Conservation (phyloP, 1,140 invertebrate genomes). For the Drosophila mauritiana region DNA sequence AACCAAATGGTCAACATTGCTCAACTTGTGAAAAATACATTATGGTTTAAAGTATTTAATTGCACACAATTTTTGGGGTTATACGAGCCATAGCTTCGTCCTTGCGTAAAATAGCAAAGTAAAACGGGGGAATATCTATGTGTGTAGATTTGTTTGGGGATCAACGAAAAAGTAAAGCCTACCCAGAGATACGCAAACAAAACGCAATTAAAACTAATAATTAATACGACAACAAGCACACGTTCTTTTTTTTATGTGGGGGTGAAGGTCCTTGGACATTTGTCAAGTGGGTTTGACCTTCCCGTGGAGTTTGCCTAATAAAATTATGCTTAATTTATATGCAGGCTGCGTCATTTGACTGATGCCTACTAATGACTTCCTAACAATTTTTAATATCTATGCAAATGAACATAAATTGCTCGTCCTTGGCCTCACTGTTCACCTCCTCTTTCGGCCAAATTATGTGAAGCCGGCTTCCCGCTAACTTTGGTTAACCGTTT, state of each 20-base stretch:
- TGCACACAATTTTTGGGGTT: slow-evolving; percentile 68
- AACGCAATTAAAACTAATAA: slow-evolving; percentile 82
- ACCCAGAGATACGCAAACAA: slow-evolving; percentile 40
- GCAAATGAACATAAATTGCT: slow-evolving; percentile 83
- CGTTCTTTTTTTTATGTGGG: slow-evolving; percentile 13
- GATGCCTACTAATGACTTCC: slow-evolving; percentile 82
- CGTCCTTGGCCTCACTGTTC: slow-evolving; percentile 41
- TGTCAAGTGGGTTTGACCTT: slow-evolving; percentile 65
- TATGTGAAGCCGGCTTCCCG: slow-evolving; percentile 36
- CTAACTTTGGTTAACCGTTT: slow-evolving; percentile 79
- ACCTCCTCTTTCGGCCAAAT: slow-evolving; percentile 30
- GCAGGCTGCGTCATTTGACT: slow-evolving; percentile 82
- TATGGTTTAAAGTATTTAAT: slow-evolving; percentile 80
- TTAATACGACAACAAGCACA: slow-evolving; percentile 73
- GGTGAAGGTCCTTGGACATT: slow-evolving; percentile 34
- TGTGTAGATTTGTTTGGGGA: slow-evolving; percentile 6
- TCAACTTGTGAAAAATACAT: slow-evolving; percentile 83
- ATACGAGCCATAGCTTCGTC: slow-evolving; percentile 3
- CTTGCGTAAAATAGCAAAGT: slow-evolving; percentile 19
- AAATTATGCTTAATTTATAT: slow-evolving; percentile 83
- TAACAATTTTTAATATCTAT: slow-evolving; percentile 84
- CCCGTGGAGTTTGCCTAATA: slow-evolving; percentile 62
- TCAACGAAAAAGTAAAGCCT: background rate
- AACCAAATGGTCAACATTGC: slow-evolving; percentile 80
- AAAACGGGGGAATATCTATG: slow-evolving; percentile 16